Evolutionary conservation across 2,113 vertebrate species (phyloP), one percentile per base, ranked within the genome.

Genomic region (Bettongia penicillata): DNA sequence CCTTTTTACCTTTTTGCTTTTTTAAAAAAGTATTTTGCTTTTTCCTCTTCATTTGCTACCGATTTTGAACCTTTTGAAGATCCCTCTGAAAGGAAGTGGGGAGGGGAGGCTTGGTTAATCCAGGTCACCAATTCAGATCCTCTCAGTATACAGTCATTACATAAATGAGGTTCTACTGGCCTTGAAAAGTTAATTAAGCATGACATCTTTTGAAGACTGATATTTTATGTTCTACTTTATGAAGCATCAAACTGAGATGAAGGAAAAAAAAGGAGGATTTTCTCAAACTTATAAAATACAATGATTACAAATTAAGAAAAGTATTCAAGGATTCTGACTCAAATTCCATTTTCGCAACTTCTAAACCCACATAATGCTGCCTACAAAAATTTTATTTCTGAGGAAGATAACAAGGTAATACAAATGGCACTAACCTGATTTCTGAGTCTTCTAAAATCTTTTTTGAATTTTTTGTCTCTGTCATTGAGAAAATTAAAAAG

Each of bases 191-290:
- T 91, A 53, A 55, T 57, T 22, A 43, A 84, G 6, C 37, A 84
- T 94, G 92, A 48, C 51, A 26, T 55, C 24, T 48, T 92, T 92
- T 93, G 24, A 77, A 94, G 51, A 90, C 92, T 47, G 57, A 51
- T 92, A 97, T 94, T 90, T 95, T 94, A 93, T 77, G 89, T 11
- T 95, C 49, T 89, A 94, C 90, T 93, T 93, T 95, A 97, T 95
- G 94, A 47, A 93, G 24, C 51, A 94, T 51, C 91, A 96, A 95
- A 96, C 90, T 49, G 47, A 51, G 95, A 49, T 93, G 61, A 95
- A 53, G 16, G 25, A 94, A 93, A 57, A 12, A 37, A 37, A 31
- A 89, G 31, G 11, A 55, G 16, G 24, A 47, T 84, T 93, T 90
- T 84, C 55, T 31, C 52, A 94, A 93, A 93, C 61, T 61, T 49